Evolutionary conservation across 2,113 vertebrate genomes (phyloP), one percentile per base, ranked within the genome.

Genomic region (Picathartes gymnocephalus): DNA sequence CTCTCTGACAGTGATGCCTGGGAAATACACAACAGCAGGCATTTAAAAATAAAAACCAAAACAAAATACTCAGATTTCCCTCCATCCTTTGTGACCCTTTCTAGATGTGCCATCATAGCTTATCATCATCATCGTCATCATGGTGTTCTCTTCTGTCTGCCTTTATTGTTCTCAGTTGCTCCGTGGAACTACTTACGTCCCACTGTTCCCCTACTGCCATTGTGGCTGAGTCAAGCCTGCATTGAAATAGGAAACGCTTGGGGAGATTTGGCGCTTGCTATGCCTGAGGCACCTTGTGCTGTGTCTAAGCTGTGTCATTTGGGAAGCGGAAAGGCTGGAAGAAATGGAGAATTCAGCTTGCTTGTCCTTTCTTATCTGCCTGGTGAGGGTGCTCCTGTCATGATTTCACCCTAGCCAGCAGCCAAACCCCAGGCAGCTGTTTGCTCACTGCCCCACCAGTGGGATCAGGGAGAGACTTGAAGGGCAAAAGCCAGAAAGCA

Each of bases 391-490:
- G 53, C 40, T 76, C 15, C 21, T 61, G 30, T 53, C 54, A 23
- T 23, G 48, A 35, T 54, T 76, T 61, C 33, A 48, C 47, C 21
- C 8, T 47, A 69, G 54, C 2, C n/a, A 47, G n/a, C 33, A 50
- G 28, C 19, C 37, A 23, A 45, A 28, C 16, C 17, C 17, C 9
- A 31, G 17, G 30, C 48, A 62, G n/a, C 40, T 4, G 4, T 14
- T 60, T 3, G 1, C 24, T 53, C 7, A 18, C 11, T 53, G 20
- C 11, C 18, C 14, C 20, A 15, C 30, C 78, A 69, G 30, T 1
- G 0, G 11, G 7, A 15, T 4, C 1, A 1, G 13, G 20, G 11
- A 68, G 39, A 53, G 28, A 40, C 60, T 8, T 24, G 8, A 53
- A 40, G n/a, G 39, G n/a, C 53, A 31, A 47, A 76, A 40, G 39